These are phyloP conservation scores for Malurus elegans DNA, from an alignment of 2,113 vertebrate species.

Conservation along the genomic window DNA sequence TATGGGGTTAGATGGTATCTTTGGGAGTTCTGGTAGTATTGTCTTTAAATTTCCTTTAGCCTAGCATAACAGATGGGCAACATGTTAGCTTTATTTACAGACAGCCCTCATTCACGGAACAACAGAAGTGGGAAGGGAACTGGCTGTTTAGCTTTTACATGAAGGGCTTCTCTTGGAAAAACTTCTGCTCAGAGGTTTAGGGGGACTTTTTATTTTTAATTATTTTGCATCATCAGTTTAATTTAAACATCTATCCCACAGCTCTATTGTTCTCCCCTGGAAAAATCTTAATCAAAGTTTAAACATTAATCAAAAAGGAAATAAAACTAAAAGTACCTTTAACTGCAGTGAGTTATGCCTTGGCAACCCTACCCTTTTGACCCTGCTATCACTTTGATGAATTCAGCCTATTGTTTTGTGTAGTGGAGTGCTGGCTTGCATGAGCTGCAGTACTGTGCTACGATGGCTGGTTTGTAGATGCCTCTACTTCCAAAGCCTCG, in stretches of 20 bases:
- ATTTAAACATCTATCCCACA: not conserved
- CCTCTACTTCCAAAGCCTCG: not conserved
- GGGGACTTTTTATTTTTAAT: not conserved
- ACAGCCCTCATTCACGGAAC: not conserved
- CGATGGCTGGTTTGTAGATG: not conserved
- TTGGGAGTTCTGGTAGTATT: not conserved
- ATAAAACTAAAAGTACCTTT: constrained; percentile 5
- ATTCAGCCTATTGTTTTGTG: constrained; percentile 14
- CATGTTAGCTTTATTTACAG: not conserved
- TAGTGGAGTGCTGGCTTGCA: not conserved
- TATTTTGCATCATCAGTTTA: not conserved
- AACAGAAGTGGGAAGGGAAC: not conserved
- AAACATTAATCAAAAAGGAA: constrained; percentile 54
- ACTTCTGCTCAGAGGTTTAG: not conserved
- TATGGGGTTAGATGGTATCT: constrained; percentile 2
- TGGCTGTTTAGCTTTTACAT: not conserved
- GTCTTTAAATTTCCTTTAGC: constrained; percentile 31
- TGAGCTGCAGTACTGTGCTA: not conserved
- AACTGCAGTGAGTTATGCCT: not conserved
- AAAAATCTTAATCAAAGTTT: constrained; percentile 46
- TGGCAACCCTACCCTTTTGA: constrained; percentile 18
- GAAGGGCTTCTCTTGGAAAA: constrained; percentile 30
- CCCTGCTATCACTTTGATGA: constrained; percentile 13
- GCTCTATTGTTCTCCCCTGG: constrained; percentile 44
- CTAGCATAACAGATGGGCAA: not conserved